Base-by-base conservation (phyloP, 1,140 invertebrate genomes). In the Idris sp. region DNA sequence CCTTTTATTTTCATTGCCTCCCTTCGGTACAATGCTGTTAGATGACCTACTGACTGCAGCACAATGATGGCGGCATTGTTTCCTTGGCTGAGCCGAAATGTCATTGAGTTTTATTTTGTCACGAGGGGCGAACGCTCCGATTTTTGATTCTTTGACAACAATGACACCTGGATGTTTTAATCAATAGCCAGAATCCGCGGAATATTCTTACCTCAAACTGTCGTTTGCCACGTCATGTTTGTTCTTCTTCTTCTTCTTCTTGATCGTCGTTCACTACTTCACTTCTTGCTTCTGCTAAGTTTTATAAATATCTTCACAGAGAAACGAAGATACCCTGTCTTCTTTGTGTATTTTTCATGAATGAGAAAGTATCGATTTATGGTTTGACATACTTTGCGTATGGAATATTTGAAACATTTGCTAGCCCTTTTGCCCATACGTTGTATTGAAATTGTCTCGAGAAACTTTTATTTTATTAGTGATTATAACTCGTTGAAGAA, bases 141-240 rank as follows among this genome's bases (percentile, higher is more conserved):
- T 74, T 62, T 48, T 62, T 31, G 64, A 51, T 64, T 58, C 64
- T 51, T 26, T 0, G 13, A 36, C 53, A 61, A 65, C 65, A 65
- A 61, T 71, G 54, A 76, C 54, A 65, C 64, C 61, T 71, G 67
- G n/a, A 74, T 59, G 62, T 62, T 22, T 30, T 35, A 62, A 76
- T 76, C 61, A 54, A 72, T 76, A 71, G n/a, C 44, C 53, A 43
- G 18, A 49, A 43, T 44, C 38, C 46, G 19, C 16, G 19, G 26
- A 22, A 30, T 28, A 33, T 30, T 48, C 43, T 38, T 56, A 48
- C 58, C 38, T 44, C 14, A 14, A n/a, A 35, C 31, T 16, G 15
- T 28, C 11, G 28, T 41, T 58, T 11, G 11, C 16, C 2, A 18
- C 44, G 16, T 25, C 15, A 28, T 38, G 28, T 33, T 48, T 43